Evolutionary conservation across 2,797 vertebrate species (phyloP).

Genomic region (Hydrocynus forskahlii): DNA sequence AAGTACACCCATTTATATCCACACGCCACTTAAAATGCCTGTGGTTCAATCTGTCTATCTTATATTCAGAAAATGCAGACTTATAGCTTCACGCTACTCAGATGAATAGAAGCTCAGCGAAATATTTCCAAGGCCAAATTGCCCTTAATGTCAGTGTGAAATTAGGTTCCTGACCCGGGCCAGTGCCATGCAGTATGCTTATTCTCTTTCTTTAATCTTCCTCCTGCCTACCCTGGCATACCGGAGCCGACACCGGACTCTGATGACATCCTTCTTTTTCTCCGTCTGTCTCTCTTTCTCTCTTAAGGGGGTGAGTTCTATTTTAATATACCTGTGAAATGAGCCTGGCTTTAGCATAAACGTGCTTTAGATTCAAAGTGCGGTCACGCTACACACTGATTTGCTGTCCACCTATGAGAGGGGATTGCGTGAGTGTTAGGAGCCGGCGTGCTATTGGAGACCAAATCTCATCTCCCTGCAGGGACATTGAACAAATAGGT

Average conservation of each 20-base stretch:
- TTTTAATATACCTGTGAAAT: slow-evolving; percentile 88
- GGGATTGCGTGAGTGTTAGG: slow-evolving; percentile 59
- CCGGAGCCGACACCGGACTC: slow-evolving; percentile 79
- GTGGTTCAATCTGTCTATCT: slow-evolving; percentile 84
- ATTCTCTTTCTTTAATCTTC: slow-evolving; percentile 81
- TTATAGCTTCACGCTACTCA: slow-evolving; percentile 80
- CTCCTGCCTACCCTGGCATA: slow-evolving; percentile 77
- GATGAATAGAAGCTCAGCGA: slow-evolving; percentile 87
- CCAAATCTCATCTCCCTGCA: slow-evolving; percentile 49
- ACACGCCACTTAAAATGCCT: slow-evolving; percentile 86
- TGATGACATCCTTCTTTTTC: slow-evolving; percentile 73
- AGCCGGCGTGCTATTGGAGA: slow-evolving; percentile 64
- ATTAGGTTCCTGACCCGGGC: slow-evolving; percentile 87
- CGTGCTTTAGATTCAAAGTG: slow-evolving; percentile 57
- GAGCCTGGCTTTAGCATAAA: slow-evolving; percentile 81
- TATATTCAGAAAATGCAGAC: slow-evolving; percentile 79
- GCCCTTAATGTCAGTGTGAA: slow-evolving; percentile 86
- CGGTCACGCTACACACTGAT: slow-evolving; percentile 67
- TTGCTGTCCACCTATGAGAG: slow-evolving; percentile 74
- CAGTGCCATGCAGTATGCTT: slow-evolving; percentile 81
- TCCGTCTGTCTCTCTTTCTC: slow-evolving; percentile 62
- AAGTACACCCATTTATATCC: slow-evolving; percentile 88
- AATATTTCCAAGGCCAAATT: slow-evolving; percentile 88
- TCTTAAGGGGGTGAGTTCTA: slow-evolving; percentile 88
- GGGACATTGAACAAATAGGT: slow-evolving; percentile 57